phyloP scores from a whole-genome alignment of 2,888 invertebrate genomes.

The Lamproptera curius region DNA sequence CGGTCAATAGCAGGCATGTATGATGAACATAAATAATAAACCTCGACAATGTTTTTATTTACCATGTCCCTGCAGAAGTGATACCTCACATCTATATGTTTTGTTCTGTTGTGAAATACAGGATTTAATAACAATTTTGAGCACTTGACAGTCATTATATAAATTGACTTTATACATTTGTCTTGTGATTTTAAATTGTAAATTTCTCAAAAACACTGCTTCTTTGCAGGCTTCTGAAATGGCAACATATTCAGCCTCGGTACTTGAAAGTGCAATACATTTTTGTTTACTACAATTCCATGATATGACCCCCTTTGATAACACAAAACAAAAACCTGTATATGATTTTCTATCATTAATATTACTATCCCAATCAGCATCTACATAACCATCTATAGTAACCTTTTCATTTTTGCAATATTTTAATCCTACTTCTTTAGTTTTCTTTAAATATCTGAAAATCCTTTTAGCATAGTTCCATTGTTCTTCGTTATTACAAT shows the following conservation, averaged over 20 bases:
- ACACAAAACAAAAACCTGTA: neutral
- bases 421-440: too few relatives aligned
- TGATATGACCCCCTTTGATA: neutral
- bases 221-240: neutral
- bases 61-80: constrained; percentile 1
- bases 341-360: neutral
- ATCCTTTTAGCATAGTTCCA: too few relatives aligned
- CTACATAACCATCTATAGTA: neutral
- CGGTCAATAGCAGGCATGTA: neutral
- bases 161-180: neutral
- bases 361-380: constrained; percentile 2
- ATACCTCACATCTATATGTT: constrained; percentile 2
- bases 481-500: neutral
- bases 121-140: neutral
- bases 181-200: neutral
- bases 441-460: too few relatives aligned
- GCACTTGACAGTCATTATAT: neutral
- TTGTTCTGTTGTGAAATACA: neutral
- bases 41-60: neutral
- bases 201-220: neutral
- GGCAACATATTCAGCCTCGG: neutral
- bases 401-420: too few relatives aligned
- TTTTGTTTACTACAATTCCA: neutral
- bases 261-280: too few relatives aligned
- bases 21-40: too few relatives aligned